A percentile compares a stretch with the other conserved stretches of the same genome.
Conservation (phyloP, 1,140 invertebrate species). For the Colletes gigas region DNA sequence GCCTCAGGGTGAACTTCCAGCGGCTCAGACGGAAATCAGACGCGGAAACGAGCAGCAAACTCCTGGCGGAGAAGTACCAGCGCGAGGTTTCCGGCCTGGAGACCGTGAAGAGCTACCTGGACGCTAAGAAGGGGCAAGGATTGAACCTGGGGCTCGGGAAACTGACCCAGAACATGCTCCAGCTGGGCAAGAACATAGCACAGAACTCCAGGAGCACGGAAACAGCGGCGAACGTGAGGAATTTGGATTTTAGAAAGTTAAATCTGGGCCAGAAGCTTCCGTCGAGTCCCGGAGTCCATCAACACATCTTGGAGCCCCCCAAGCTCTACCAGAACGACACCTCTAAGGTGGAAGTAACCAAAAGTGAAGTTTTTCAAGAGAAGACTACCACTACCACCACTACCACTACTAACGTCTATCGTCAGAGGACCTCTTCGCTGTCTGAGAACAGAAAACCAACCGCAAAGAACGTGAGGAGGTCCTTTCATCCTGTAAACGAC, state of each 20-base stretch:
- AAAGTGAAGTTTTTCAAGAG: slow-evolving; percentile 61
- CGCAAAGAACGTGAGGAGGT: slow-evolving; percentile 72
- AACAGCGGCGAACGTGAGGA: slow-evolving; percentile 55
- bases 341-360: slow-evolving; percentile 52
- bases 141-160: slow-evolving; percentile 71
- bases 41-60: slow-evolving; percentile 70
- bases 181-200: slow-evolving; percentile 73
- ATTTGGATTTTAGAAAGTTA: slow-evolving; percentile 59
- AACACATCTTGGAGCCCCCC: slow-evolving; percentile 75
- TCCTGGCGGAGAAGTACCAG: slow-evolving; percentile 76
- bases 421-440: slow-evolving; percentile 76
- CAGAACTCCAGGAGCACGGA: slow-evolving; percentile 72
- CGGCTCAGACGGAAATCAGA: slow-evolving; percentile 73
- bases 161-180: slow-evolving; percentile 76
- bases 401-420: slow-evolving; percentile 61
- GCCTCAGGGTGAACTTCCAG: slow-evolving; percentile 71
- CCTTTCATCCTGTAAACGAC: slow-evolving; percentile 75
- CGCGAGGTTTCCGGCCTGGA: slow-evolving; percentile 74
- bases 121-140: slow-evolving; percentile 74
- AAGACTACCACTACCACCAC: slow-evolving; percentile 41
- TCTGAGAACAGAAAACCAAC: slow-evolving; percentile 74
- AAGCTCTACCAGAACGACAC: slow-evolving; percentile 77
- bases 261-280: slow-evolving; percentile 53
- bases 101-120: slow-evolving; percentile 77
- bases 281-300: slow-evolving; percentile 65